Base-by-base conservation (phyloP, 2,888 invertebrate genomes). In the Galerucella pusilla region DNA sequence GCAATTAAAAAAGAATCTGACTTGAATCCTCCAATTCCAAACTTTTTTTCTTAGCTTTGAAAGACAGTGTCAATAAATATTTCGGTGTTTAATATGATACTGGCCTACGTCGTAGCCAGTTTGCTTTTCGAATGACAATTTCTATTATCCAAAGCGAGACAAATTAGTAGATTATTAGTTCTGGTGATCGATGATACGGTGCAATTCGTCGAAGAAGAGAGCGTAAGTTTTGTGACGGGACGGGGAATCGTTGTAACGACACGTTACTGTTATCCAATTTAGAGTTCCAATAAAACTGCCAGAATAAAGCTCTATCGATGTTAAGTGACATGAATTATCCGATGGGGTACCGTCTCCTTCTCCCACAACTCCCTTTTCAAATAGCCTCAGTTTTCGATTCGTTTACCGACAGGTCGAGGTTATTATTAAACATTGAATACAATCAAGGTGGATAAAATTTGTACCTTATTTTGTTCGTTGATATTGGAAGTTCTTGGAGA, bases 321-420 rank as follows among this genome's bases (percentile, higher is more conserved):
- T 86, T 87, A 88, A 88, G 88, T 88, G 88, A 88, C 88, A 86
- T 87, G 88, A 88, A 88, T 88, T 88, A 88, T 88, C 88, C 87
- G 80, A 83, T 73, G 68, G 68, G 59, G 57, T 16, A 69, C 7
- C 66, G 68, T 65, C 35, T 69, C 68, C 35, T 25, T 9, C 67
- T 52, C 66, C 11, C 67, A 54, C 11, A 25, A 61, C 64, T 16
- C 52, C 49, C 52, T 60, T 60, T 69, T 28, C 9, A 57, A 16
- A 7, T 20, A 54, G 49, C 25, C 66, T 28, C 57, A 16, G 11
- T 57, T 20, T 65, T 65, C 65, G 65, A 71, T 71, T 42, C 65
- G 64, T 6, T 68, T 49, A 52, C 68, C 57, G 67, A 49, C 68
- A 67, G 71, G 71, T 71, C 71, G 71, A 67, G 49, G 0, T 57